Evolutionary conservation across 2,113 vertebrate species (phyloP), one percentile per base, ranked within the genome.

Genomic region (Cariama cristata): DNA sequence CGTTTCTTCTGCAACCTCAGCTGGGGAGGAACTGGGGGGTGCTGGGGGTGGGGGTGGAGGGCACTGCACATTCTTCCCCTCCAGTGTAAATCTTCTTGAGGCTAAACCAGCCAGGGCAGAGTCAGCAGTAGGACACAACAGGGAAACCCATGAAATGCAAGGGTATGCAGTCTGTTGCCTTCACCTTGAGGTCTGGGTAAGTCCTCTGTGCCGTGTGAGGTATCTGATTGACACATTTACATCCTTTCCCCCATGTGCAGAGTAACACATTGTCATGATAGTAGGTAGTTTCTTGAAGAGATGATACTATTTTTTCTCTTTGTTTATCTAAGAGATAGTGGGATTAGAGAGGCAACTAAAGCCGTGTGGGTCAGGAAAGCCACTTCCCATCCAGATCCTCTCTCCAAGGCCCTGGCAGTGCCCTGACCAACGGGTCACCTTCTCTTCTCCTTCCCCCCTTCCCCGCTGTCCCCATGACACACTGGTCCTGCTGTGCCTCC

Each of bases 161-260:
- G 24, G 19, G 9, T 47, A 3, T 35, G 27, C 14, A 20, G 13
- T 45, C 32, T 85, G 38, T 50, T 86, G 52, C 12, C 55, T 75
- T 83, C 14, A 6, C 15, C 74, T 22, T 24, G 69, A 32, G 32
- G 20, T 81, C 69, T 75, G 63, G 22, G 3, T 73, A 49, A 60
- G 23, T 68, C 27, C 14, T 47, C 66, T 72, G 32, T 72, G 73
- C 47, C 67, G 23, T 55, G 6, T 9, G 5, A 84, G 32, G n/a
- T 71, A 52, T 60, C 22, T 19, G 7, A 49, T 20, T 5, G 15
- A 35, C 30, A 53, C 7, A 45, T 84, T 80, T 88, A 5, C 58
- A 53, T 86, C 24, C 24, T 77, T 89, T 77, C n/a, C 44, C 13
- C 12, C 1, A 0, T 42, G 40, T 0, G 0, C 19, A 56, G 49